phyloP scores from a whole-genome alignment of 2,113 vertebrate species.

The Pholis gunnellus region DNA sequence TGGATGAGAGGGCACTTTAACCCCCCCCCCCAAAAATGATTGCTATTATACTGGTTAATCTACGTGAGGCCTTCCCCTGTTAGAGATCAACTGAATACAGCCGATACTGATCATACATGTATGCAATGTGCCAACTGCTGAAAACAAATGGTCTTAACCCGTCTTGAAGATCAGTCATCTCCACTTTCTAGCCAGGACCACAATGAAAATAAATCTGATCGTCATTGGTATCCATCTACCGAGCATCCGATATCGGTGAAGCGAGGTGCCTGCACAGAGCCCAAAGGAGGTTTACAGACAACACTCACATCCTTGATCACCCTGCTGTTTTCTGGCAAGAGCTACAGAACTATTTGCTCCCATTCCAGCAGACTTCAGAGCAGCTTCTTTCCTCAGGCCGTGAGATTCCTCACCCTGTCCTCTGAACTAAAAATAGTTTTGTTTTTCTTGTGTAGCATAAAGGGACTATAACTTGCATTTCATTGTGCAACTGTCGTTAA shows the following conservation, averaged over 20 bases:
- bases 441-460: no score
- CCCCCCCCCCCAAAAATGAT: not conserved
- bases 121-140: not conserved
- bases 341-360: no score
- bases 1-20: not conserved
- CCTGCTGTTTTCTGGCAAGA: no score
- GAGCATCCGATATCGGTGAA: not conserved
- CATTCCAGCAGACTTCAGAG: no score
- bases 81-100: not conserved
- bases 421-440: no score
- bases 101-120: not conserved
- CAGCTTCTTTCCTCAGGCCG: no score
- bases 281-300: no score
- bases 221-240: not conserved
- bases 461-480: no score
- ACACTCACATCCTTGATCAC: no score
- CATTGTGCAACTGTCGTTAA: no score
- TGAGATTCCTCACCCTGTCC: no score
- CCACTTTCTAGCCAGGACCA: not conserved
- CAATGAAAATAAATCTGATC: not conserved
- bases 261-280: no score
- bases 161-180: not conserved
- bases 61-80: not conserved
- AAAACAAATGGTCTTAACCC: not conserved
- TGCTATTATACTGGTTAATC: not conserved